Percentiles rank a stretch among this genome's conserved stretches.
These are phyloP conservation scores for Torymus texanus DNA, from an alignment of 2,888 invertebrate species.

Conservation along the genomic window DNA sequence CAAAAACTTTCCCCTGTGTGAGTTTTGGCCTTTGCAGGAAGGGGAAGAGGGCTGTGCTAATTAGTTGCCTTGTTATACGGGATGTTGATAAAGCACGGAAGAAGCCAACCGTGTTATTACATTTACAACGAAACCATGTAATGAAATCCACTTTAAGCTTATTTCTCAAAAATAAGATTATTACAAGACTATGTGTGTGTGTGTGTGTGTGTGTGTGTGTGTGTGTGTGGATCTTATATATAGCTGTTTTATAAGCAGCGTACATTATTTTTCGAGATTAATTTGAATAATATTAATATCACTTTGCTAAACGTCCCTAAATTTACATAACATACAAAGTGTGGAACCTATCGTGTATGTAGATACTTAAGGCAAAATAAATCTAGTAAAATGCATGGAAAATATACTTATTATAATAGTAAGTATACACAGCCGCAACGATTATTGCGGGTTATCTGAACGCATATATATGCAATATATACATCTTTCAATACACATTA, in stretches of 20 bases:
- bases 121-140: slow-evolving; percentile 18
- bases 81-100: slow-evolving; percentile 19
- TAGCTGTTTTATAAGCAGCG: too few species aligned
- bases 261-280: neutral
- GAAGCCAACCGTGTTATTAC: slow-evolving; percentile 8
- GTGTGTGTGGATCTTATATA: too few species aligned
- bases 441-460: too few species aligned
- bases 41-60: slow-evolving; percentile 23
- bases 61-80: slow-evolving; percentile 42
- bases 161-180: neutral
- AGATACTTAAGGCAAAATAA: too few species aligned
- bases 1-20: neutral
- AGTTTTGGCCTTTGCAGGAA: slow-evolving; percentile 12
- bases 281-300: neutral
- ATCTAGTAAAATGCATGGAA: too few species aligned
- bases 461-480: too few species aligned
- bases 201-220: too few species aligned
- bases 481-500: too few species aligned
- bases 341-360: too few species aligned
- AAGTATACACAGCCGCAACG: too few species aligned
- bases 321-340: neutral
- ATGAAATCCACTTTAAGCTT: slow-evolving; percentile 20
- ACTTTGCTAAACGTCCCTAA: neutral
- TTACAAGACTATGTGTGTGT: too few species aligned
- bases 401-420: too few species aligned